phyloP scores from a whole-genome alignment of 2,797 vertebrate species.

The Acestrorhynchus altus region DNA sequence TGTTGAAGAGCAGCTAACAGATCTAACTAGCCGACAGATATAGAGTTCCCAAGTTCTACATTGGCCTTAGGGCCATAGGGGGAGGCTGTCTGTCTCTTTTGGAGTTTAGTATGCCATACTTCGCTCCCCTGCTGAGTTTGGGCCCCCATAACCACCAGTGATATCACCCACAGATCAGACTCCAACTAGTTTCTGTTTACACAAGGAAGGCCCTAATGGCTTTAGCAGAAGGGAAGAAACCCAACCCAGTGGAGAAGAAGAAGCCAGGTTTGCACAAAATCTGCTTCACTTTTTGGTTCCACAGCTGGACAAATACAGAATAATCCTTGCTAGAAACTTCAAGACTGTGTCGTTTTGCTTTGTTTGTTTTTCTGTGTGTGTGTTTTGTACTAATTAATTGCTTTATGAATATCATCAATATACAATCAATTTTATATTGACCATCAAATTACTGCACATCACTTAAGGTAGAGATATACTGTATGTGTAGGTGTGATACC shows the following conservation, averaged over 20 bases:
- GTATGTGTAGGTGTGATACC: too few species aligned
- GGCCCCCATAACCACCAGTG: conserved; percentile 60
- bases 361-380: not conserved
- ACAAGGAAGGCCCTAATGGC: conserved; percentile 71
- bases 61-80: not conserved
- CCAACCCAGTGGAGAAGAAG: conserved; percentile 19
- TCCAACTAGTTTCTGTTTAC: conserved; percentile 61
- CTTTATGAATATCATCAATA: not conserved
- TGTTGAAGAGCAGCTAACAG: not conserved
- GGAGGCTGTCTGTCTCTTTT: conserved; percentile 12
- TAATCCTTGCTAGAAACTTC: too few species aligned
- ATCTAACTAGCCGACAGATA: not conserved
- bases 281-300: not conserved
- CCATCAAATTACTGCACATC: not conserved
- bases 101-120: conserved; percentile 33
- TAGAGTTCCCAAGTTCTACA: not conserved
- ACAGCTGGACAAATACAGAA: not conserved
- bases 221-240: conserved; percentile 65
- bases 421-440: not conserved
- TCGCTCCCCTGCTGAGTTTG: conserved; percentile 55
- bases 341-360: not conserved
- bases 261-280: conserved; percentile 20
- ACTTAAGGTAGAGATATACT: not conserved
- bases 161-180: conserved; percentile 74
- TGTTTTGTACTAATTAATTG: not conserved